Conservation (phyloP, 2,888 invertebrate species). For the Agrotis ipsilon region DNA sequence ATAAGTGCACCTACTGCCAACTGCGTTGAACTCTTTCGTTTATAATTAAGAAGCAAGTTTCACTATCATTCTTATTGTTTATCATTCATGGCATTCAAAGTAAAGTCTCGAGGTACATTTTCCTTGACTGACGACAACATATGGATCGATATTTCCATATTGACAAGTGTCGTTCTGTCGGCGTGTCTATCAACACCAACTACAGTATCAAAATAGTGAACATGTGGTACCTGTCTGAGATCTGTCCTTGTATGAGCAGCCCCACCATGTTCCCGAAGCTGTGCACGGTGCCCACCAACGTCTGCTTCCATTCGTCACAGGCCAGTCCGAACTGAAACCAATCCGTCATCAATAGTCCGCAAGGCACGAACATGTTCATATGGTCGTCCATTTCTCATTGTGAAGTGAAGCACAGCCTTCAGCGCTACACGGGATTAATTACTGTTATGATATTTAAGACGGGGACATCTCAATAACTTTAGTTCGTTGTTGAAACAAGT, state of each 20-base stretch:
- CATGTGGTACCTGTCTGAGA: constrained; percentile 83
- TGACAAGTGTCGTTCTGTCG: not conserved
- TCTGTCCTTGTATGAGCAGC: constrained; percentile 83
- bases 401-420: constrained; percentile 12
- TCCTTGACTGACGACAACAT: not conserved
- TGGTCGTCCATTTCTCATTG: not conserved
- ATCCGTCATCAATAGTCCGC: not conserved
- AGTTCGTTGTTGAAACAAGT: constrained; percentile 6
- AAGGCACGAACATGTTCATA: not conserved
- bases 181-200: not conserved
- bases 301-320: constrained; percentile 86
- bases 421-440: constrained; percentile 13
- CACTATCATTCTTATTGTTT: not conserved
- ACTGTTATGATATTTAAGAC: constrained; percentile 21
- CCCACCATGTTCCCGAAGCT: constrained; percentile 86
- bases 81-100: not conserved
- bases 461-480: constrained; percentile 32
- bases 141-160: not conserved
- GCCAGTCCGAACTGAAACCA: constrained; percentile 82
- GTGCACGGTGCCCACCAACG: constrained; percentile 85
- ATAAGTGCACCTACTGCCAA: not conserved
- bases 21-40: not conserved
- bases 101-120: not conserved
- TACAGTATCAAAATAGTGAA: not conserved
- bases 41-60: constrained; percentile 3